Percentiles rank a stretch among this genome's conserved stretches.
phyloP scores from a whole-genome alignment of 2,113 vertebrate genomes.

The Ceyx margarethae region DNA sequence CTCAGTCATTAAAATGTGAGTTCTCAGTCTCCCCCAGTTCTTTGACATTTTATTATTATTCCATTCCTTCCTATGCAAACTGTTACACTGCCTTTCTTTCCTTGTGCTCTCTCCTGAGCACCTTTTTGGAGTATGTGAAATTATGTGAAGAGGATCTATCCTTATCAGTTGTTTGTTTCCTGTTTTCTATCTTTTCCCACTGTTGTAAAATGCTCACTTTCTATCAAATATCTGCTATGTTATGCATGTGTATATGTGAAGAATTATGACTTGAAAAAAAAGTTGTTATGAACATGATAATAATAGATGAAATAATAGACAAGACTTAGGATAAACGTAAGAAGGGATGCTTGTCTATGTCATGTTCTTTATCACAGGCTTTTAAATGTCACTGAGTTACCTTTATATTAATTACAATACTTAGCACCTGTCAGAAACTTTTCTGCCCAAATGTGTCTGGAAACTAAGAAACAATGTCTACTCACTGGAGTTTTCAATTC shows the following conservation, averaged over 20 bases:
- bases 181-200: not conserved
- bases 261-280: not conserved
- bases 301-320: not conserved
- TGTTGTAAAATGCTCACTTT: not conserved
- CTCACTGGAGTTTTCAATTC: not conserved
- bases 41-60: not conserved
- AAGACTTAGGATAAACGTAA: not conserved
- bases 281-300: not conserved
- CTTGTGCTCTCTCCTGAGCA: not conserved
- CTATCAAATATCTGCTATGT: not conserved
- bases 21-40: not conserved
- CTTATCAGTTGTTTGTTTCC: not conserved
- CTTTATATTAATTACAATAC: not conserved
- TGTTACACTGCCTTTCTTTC: constrained; percentile 10
- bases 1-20: not conserved
- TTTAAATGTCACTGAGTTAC: not conserved
- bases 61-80: not conserved
- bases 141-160: not conserved
- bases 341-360: not conserved
- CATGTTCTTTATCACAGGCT: not conserved
- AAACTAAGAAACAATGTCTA: not conserved
- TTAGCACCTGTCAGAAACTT: not conserved
- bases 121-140: not conserved
- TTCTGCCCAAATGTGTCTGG: constrained; percentile 1
- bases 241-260: not conserved